Percentiles rank a stretch among this genome's conserved stretches.
Evolutionary conservation across 2,113 vertebrate genomes (phyloP).

Genomic region (Chamaea fasciata): DNA sequence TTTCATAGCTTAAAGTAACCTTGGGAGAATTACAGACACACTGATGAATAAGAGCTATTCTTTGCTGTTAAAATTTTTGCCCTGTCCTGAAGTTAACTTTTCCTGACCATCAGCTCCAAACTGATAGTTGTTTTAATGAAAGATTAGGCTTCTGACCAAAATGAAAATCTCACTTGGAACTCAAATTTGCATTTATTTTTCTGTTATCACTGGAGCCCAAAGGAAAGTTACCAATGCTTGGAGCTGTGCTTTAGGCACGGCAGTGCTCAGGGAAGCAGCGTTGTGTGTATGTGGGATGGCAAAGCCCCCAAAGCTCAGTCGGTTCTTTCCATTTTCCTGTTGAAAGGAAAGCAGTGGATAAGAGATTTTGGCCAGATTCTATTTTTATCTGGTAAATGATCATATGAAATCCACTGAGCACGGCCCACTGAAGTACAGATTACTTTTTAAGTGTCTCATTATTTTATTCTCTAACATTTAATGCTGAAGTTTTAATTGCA

Average conservation of each 20-base stretch:
- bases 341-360: not conserved
- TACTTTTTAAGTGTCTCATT: conserved; percentile 91
- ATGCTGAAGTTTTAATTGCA: conserved; percentile 83
- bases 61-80: conserved; percentile 2
- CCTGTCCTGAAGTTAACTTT: conserved; percentile 26
- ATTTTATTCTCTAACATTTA: conserved; percentile 88
- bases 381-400: conserved; percentile 15
- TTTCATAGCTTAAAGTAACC: not conserved
- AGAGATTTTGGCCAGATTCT: conserved; percentile 26
- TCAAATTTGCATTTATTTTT: conserved; percentile 8
- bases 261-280: not conserved
- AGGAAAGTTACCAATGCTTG: not conserved
- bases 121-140: not conserved
- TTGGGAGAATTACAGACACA: not conserved
- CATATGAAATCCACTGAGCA: conserved; percentile 59
- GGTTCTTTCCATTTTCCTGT: not conserved
- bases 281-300: not conserved
- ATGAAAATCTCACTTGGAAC: not conserved
- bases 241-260: not conserved
- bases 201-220: not conserved
- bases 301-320: not conserved
- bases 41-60: not conserved
- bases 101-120: not conserved
- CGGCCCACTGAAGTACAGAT: conserved; percentile 82
- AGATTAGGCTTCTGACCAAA: conserved; percentile 10